A percentile compares a stretch with the other conserved stretches of the same genome.
Evolutionary conservation across 2,888 invertebrate genomes (phyloP).

Genomic region (Sarcophaga subvicina): DNA sequence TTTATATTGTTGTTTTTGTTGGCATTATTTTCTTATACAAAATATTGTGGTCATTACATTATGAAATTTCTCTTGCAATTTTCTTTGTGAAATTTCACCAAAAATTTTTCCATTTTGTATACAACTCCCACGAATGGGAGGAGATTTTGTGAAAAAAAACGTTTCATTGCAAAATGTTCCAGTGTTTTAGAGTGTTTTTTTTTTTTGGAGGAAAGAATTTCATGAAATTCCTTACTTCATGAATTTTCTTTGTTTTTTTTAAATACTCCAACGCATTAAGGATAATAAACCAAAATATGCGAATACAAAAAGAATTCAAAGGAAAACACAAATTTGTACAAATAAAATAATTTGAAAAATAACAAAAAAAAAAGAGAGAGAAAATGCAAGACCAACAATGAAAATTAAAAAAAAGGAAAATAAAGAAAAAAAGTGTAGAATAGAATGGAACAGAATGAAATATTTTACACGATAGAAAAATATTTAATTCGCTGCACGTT

Average conservation of each 20-base stretch:
- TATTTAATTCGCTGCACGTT: conserved; percentile 69
- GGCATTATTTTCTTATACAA: too few relatives aligned
- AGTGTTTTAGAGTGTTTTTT: too few relatives aligned
- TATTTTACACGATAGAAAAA: conserved; percentile 1
- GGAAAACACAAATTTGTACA: neutral
- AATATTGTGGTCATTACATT: too few relatives aligned
- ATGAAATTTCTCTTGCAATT: too few relatives aligned
- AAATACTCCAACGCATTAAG: conserved; percentile 58
- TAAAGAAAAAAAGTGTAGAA: too few relatives aligned
- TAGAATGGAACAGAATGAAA: too few relatives aligned
- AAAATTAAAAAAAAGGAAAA: neutral
- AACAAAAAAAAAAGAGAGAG: conserved; percentile 6
- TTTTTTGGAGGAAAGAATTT: conserved; percentile 33
- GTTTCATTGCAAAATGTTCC: too few relatives aligned
- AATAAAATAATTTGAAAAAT: neutral
- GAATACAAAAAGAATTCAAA: conserved; percentile 7
- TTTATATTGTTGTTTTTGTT: too few relatives aligned
- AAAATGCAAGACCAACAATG: neutral
- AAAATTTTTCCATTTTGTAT: too few relatives aligned
- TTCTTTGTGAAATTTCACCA: too few relatives aligned
- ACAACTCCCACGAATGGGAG: too few relatives aligned
- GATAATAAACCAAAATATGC: conserved; percentile 48
- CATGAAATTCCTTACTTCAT: conserved; percentile 41
- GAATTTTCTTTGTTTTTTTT: neutral
- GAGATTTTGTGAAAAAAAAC: too few relatives aligned